phyloP scores from a whole-genome alignment of 2,888 invertebrate species.

The Ligdia adustata region DNA sequence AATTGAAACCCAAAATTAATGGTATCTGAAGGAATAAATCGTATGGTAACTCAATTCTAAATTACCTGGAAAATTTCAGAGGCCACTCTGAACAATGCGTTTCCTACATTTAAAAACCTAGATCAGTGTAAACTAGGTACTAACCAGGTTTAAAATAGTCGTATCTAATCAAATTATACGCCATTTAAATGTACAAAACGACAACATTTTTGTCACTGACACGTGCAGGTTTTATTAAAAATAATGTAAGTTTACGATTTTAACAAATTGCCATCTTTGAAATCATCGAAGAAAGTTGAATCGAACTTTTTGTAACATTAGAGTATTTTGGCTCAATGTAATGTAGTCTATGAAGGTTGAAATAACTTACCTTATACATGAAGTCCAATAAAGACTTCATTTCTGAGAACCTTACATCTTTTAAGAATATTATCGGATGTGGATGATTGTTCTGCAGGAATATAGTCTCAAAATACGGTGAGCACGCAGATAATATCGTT shows the following conservation, averaged over 20 bases:
- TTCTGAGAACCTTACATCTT: conserved; percentile 95
- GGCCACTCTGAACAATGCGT: neutral
- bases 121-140: neutral
- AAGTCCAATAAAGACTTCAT: conserved; percentile 95
- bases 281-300: no score
- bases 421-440: conserved; percentile 96
- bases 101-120: neutral
- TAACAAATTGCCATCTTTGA: no score
- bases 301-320: no score
- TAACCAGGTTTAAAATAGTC: no score
- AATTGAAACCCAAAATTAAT: no score
- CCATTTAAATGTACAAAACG: no score
- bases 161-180: no score
- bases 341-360: no score
- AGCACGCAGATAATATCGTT: conserved; percentile 96
- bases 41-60: neutral
- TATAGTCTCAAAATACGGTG: conserved; percentile 96
- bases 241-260: no score
- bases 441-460: conserved; percentile 95
- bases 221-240: no score
- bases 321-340: no score
- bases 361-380: conserved; percentile 91
- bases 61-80: conserved; percentile 1
- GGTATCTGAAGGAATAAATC: neutral
- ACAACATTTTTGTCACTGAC: no score